Percentiles rank a stretch among this genome's conserved stretches.
Evolutionary conservation across 2,888 invertebrate genomes (phyloP).

Genomic region (Macaria liturata): DNA sequence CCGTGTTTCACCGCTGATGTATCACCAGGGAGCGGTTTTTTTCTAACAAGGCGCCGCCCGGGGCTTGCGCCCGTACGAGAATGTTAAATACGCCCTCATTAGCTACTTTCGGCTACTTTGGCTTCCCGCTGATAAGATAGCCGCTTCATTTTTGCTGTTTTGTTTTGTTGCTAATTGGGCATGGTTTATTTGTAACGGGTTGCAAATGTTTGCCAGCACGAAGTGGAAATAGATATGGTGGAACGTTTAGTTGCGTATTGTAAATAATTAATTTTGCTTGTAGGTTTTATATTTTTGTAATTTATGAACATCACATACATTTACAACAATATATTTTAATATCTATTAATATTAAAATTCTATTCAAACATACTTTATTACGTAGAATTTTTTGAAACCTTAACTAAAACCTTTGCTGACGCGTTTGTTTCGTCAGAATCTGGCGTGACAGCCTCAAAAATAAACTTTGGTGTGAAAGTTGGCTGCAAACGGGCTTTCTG

Average conservation of each 20-base stretch:
- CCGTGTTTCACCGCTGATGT: slow-evolving; percentile 58
- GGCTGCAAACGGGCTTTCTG: slow-evolving; percentile 18
- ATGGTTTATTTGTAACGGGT: background rate
- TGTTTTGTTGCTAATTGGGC: background rate
- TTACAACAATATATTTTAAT: no score
- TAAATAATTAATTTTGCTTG: no score
- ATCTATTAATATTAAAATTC: no score
- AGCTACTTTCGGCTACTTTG: slow-evolving; percentile 41
- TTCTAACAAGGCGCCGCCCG: slow-evolving; percentile 55
- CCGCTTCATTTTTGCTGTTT: slow-evolving; percentile 12
- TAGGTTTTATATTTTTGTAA: no score
- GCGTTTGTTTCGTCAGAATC: no score
- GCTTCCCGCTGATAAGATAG: slow-evolving; percentile 24
- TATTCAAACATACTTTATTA: no score
- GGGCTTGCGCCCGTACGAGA: slow-evolving; percentile 47
- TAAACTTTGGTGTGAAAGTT: background rate
- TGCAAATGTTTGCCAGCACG: no score
- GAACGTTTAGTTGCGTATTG: no score
- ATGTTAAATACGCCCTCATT: slow-evolving; percentile 63
- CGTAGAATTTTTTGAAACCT: no score
- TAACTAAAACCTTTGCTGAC: no score
- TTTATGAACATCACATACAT: no score
- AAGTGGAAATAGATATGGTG: no score
- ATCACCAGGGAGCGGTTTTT: slow-evolving; percentile 55
- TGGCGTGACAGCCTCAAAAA: background rate